A percentile compares a stretch with the other conserved stretches of the same genome.
Conservation (phyloP, 1,140 invertebrate genomes). For the Lethocerus indicus region DNA sequence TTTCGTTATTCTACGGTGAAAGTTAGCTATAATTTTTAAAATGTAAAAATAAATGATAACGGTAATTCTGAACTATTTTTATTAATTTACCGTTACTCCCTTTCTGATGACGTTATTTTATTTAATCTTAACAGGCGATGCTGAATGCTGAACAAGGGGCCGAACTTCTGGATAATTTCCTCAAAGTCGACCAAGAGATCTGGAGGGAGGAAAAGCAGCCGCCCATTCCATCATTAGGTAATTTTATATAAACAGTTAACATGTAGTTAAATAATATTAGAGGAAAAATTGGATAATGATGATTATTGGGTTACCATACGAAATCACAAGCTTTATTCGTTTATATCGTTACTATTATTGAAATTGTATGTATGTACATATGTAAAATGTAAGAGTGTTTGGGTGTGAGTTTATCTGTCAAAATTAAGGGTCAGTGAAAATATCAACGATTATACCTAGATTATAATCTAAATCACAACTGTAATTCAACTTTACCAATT, state of each 20-base stretch:
- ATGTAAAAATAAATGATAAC: no score
- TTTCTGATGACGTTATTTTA: no score
- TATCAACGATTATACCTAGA: background rate
- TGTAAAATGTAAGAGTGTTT: background rate
- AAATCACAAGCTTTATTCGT: background rate
- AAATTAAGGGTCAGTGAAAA: background rate
- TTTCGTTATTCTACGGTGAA: no score
- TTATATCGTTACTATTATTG: background rate
- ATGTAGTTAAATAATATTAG: no score
- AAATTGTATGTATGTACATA: background rate
- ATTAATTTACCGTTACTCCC: no score
- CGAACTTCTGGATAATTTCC: slow-evolving; percentile 18
- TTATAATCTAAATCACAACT: background rate
- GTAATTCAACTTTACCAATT: background rate
- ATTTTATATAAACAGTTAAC: background rate
- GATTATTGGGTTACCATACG: background rate
- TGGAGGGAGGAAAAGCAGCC: slow-evolving; percentile 19
- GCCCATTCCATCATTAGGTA: slow-evolving; percentile 18
- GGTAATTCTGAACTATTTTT: no score
- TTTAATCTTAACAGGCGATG: no score
- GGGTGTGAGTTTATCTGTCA: background rate
- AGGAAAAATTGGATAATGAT: no score
- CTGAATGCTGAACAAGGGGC: slow-evolving; percentile 11
- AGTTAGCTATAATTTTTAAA: no score
- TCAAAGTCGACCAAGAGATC: slow-evolving; percentile 19